Base-by-base conservation (phyloP, 2,888 invertebrate species). In the Platerodrilus igneus region DNA sequence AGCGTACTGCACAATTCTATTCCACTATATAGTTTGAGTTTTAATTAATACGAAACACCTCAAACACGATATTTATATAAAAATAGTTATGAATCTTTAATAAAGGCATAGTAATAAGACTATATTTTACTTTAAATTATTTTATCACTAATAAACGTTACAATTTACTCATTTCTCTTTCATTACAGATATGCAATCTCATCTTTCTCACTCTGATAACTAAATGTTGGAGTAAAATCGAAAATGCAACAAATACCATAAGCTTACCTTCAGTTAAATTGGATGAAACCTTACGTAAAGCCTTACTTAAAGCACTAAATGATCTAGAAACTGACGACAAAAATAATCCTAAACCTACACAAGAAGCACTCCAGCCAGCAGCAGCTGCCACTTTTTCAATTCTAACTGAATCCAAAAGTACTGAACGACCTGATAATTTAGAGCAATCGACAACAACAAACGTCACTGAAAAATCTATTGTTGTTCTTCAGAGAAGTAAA, bases 241-340 rank as follows among this genome's bases (percentile, higher is more conserved):
- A 74, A 38, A 68, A 66, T 43, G n/a, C n/a, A n/a, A 56, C 63
- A 11, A 75, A 75, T 48, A 69, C 54, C 43, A 37, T 55, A 11
- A 45, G 44, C 16, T 71, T 71, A 36, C 66, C 79, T 2, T 76
- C 81, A 1, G 72, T 78, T 1, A 77, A 81, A 41, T 65, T 87
- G 37, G 86, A 87, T 62, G 80, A 81, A 26, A 83, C 81, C 47
- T 76, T 89, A 18, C 73, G 87, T 9, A 78, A 80, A 64, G 88
- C 87, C 1, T 68, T 88, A 23, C 68, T 88, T 3, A 81, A 80
- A 67, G 88, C 87, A 7, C 71, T 89, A 3, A 81, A 79, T 32
- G 85, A 86, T 56, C 68, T 88, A 30, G 86, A 88, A 66, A 76
- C 78, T 47, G 79, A 77, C 47, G 76, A 76, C 9, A 28, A n/a